Evolutionary conservation across 2,797 vertebrate genomes (phyloP).

Genomic region (Cynopterus sphinx): DNA sequence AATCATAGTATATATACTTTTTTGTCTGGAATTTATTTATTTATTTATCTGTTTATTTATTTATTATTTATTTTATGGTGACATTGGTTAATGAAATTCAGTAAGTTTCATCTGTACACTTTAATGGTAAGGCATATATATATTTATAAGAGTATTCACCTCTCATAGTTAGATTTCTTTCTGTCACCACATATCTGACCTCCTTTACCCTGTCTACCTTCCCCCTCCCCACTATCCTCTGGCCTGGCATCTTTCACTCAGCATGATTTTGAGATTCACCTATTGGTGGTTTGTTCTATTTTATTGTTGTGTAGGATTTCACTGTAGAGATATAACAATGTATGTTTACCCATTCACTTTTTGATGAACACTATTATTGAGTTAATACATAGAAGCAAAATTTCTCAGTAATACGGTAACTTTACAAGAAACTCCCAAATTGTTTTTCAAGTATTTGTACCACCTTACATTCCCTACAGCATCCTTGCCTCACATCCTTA

Average conservation of each 20-base stretch:
- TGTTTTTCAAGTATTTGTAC: not conserved
- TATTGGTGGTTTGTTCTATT: not conserved
- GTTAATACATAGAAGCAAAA: not conserved
- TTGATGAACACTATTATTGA: not conserved
- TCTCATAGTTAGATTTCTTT: no score
- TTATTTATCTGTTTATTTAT: no score
- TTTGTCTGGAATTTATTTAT: no score
- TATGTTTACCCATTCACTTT: not conserved
- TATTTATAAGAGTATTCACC: no score
- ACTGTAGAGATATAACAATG: not conserved
- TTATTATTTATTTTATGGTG: no score
- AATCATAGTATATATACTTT: not conserved
- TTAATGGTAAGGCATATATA: no score
- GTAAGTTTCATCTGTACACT: no score
- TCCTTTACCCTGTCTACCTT: no score
- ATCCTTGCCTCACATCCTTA: not conserved
- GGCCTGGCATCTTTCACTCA: not conserved
- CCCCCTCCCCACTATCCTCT: no score
- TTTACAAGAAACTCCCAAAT: not conserved
- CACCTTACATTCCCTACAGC: not conserved
- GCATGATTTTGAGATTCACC: not conserved
- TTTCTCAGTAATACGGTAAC: not conserved
- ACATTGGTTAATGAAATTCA: no score
- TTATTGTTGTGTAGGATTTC: not conserved
- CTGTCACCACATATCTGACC: no score